Percentiles rank a stretch among this genome's conserved stretches.
phyloP scores from a whole-genome alignment of 1,140 invertebrate genomes.

The Papilio machaon region DNA sequence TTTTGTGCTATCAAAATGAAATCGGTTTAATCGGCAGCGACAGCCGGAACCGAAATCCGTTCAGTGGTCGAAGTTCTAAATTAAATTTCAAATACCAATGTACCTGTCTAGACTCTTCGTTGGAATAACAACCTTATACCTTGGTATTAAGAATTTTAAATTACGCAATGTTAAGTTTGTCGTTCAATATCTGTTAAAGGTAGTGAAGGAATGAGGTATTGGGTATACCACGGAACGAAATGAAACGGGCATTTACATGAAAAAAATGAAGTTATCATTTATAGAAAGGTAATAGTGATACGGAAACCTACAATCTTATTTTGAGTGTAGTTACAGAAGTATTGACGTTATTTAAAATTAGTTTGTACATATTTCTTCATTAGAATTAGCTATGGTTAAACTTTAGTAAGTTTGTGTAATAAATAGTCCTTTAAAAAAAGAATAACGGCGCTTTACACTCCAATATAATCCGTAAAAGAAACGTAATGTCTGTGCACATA shows the following conservation, averaged over 20 bases:
- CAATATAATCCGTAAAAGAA: too few relatives aligned
- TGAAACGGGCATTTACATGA: not conserved
- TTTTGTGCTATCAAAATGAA: slow-evolving; percentile 13
- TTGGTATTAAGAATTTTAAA: not conserved
- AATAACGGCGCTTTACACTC: too few relatives aligned
- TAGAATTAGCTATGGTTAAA: too few relatives aligned
- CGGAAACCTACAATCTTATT: not conserved
- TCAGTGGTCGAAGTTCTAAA: slow-evolving; percentile 22
- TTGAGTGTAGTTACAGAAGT: not conserved
- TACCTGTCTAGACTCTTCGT: not conserved
- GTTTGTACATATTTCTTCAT: too few relatives aligned
- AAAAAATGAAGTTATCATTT: not conserved
- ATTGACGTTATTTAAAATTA: too few relatives aligned
- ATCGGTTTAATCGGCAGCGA: slow-evolving; percentile 11
- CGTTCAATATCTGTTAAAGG: not conserved
- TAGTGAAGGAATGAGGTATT: not conserved
- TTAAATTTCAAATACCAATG: not conserved
- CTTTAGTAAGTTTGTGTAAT: too few relatives aligned
- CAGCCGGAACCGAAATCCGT: slow-evolving; percentile 21
- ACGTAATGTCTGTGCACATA: not conserved
- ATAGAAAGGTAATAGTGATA: not conserved
- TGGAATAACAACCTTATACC: not conserved
- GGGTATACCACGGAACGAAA: not conserved
- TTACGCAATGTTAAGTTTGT: not conserved
- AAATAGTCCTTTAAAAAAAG: too few relatives aligned